These are phyloP conservation scores for Agonopterix subpropinquella DNA, from an alignment of 2,888 invertebrate species.

Conservation along the genomic window DNA sequence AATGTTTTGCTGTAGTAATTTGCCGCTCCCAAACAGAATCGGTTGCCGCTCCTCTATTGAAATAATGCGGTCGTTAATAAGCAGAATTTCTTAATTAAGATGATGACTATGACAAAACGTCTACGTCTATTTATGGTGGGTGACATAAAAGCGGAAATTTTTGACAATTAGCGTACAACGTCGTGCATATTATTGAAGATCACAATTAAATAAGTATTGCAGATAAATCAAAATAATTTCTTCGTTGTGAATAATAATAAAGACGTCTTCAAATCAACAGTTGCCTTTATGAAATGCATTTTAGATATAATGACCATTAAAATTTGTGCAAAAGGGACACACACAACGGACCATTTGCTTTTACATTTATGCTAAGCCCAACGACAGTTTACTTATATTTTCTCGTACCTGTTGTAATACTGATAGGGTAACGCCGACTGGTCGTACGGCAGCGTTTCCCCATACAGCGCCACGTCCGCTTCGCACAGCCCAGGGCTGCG, in stretches of 20 bases:
- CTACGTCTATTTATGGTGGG: conserved; percentile 1
- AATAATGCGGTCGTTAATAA: conserved; percentile 6
- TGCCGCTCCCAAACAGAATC: conserved; percentile 3
- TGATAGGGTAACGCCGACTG: conserved; percentile 79
- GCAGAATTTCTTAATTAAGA: conserved; percentile 6
- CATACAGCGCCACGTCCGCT: conserved; percentile 68
- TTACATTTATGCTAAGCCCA: too few species aligned
- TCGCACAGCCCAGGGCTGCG: conserved; percentile 81
- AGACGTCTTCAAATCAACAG: too few species aligned
- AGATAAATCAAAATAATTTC: too few species aligned
- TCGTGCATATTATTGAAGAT: too few species aligned
- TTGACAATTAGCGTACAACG: too few species aligned
- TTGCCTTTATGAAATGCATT: too few species aligned
- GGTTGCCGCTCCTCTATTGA: conserved; percentile 3
- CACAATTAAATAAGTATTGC: too few species aligned
- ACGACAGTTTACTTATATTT: background rate
- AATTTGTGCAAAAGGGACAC: too few species aligned
- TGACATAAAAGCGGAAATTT: background rate
- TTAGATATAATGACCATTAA: too few species aligned
- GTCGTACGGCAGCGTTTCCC: conserved; percentile 69
- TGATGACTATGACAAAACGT: conserved; percentile 3
- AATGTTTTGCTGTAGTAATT: too few species aligned
- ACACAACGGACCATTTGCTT: too few species aligned
- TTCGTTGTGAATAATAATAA: too few species aligned
- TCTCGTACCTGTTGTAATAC: conserved; percentile 81